Evolutionary conservation across 2,113 vertebrate species (phyloP), one percentile per base, ranked within the genome.

Genomic region (Columba janthina): DNA sequence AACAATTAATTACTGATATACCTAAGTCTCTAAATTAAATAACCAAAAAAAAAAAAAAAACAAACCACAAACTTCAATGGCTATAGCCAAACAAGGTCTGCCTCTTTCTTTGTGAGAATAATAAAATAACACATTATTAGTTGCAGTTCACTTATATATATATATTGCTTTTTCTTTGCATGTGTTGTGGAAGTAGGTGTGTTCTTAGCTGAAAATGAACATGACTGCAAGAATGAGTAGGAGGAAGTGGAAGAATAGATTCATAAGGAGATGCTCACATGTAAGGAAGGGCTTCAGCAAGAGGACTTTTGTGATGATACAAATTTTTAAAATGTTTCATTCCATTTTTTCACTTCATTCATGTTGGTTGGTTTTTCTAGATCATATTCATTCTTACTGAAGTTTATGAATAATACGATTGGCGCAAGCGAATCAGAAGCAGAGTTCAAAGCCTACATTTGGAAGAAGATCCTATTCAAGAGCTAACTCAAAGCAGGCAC

Each of bases 21-120:
- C 7, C 1, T 46, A 64, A 67, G 1, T 1, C 4, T 3, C 10
- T 50, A n/a, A 64, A 36, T 31, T n/a, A 25, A 46, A 26, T 17
- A 36, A 18, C 8, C 53, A 73, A 64, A 71, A 36, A 20, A 38
- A 50, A 60, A 73, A 64, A 71, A 36, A 20, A 38, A 50, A 24
- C 24, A 48, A 50, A 22, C 48, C 44, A 46, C 17, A 18, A 48
- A 50, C 38, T 88, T 80, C 24, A 56, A 44, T 58, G 19, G 6
- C 7, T 83, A 58, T 7, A 42, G 9, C 3, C 44, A 85, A 32
- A 22, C 7, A 53, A 58, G 67, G 10, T 51, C 16, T 83, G 15
- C 5, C 14, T 78, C 18, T 46, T 65, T 74, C 6, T 31, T 51
- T 67, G 12, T 77, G 20, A 28, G 26, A 85, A 80, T 38, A 34